Evolutionary conservation across 2,113 vertebrate species (phyloP).

Genomic region (Machaerirhynchus nigripectus): DNA sequence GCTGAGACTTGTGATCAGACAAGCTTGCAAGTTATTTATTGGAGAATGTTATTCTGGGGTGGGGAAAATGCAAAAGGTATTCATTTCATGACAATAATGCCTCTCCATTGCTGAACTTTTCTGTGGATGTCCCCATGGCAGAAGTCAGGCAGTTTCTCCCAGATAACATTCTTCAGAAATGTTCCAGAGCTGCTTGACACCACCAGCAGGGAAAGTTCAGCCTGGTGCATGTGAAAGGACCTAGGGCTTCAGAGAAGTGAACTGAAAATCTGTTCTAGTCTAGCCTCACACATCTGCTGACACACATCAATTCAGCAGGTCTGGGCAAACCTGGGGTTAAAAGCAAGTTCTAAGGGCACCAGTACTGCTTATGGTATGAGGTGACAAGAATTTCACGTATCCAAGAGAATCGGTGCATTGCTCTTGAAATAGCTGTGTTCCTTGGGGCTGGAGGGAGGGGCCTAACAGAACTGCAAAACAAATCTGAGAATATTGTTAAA

Average conservation of each 20-base stretch:
- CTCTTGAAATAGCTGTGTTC: not conserved
- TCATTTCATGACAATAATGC: not conserved
- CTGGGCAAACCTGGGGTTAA: constrained; percentile 5
- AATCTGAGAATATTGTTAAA: not conserved
- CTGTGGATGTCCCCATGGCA: not conserved
- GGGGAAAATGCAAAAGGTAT: not conserved
- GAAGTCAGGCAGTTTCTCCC: not conserved
- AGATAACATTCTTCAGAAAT: not conserved
- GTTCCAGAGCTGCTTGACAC: not conserved
- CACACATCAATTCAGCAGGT: not conserved
- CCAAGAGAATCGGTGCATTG: not conserved
- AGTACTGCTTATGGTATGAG: not conserved
- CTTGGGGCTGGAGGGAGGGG: not conserved
- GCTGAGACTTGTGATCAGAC: not conserved
- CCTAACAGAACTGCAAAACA: not conserved
- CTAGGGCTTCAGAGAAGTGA: not conserved
- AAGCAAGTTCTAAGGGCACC: not conserved
- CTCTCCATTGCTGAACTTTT: not conserved
- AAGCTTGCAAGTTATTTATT: not conserved
- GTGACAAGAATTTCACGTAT: not conserved
- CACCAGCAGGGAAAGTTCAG: not conserved
- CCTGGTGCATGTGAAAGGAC: constrained; percentile 18
- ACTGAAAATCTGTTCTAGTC: not conserved
- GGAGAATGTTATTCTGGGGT: not conserved
- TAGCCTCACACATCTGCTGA: not conserved